Percentiles rank a stretch among this genome's conserved stretches.
These are phyloP conservation scores for Camptogramma bilineatum DNA, from an alignment of 2,888 invertebrate genomes.

Conservation along the genomic window DNA sequence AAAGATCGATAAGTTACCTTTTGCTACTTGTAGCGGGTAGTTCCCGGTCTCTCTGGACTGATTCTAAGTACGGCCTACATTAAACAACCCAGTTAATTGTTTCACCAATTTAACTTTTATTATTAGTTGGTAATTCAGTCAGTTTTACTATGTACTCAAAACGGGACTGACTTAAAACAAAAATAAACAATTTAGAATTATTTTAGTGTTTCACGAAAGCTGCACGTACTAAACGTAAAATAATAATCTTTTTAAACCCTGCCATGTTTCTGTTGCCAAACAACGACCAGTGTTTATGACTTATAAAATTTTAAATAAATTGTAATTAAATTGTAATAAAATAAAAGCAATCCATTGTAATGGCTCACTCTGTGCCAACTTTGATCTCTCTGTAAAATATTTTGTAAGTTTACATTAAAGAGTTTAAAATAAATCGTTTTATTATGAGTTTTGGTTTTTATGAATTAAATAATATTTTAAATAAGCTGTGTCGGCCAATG, in stretches of 20 bases:
- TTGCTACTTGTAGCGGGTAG: background rate
- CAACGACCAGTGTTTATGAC: slow-evolving; percentile 32
- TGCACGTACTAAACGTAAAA: no score
- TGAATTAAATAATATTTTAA: slow-evolving; percentile 6
- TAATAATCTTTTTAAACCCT: background rate
- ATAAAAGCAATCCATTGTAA: slow-evolving; percentile 41
- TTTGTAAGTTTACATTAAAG: slow-evolving; percentile 75
- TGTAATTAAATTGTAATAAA: slow-evolving; percentile 11
- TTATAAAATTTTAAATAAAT: slow-evolving; percentile 10
- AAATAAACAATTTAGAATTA: background rate
- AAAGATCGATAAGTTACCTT: no score
- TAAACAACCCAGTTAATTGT: slow-evolving; percentile 1
- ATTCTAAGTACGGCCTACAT: slow-evolving; percentile 4
- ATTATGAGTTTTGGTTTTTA: slow-evolving; percentile 52
- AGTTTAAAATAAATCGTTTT: slow-evolving; percentile 73
- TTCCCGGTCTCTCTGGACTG: slow-evolving; percentile 5
- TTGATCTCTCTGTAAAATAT: slow-evolving; percentile 65
- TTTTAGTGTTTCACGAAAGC: background rate
- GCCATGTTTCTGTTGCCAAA: slow-evolving; percentile 15
- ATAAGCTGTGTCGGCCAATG: background rate
- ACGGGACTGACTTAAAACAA: background rate
- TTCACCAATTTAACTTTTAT: background rate
- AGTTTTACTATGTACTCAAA: background rate
- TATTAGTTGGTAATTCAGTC: background rate
- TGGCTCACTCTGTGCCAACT: slow-evolving; percentile 68